Conservation (phyloP, 2,888 invertebrate species). For the Blastobasis lacticolella region DNA sequence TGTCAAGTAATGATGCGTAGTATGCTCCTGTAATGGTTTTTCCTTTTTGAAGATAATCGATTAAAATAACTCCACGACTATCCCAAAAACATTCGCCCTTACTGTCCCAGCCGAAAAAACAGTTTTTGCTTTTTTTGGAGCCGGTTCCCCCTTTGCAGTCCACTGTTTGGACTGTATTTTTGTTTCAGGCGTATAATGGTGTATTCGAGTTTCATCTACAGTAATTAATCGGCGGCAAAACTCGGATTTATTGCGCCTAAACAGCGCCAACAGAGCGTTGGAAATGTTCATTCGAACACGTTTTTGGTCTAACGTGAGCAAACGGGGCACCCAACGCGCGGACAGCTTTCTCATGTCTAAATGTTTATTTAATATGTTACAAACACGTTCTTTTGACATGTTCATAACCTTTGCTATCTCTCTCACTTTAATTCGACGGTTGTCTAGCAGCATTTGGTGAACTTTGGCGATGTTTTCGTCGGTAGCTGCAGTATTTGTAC, state of each 20-base stretch:
- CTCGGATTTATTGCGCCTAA: slow-evolving; percentile 1
- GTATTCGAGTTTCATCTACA: slow-evolving; percentile 7
- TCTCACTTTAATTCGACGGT: slow-evolving; percentile 13
- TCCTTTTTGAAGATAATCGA: no score
- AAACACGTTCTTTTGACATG: slow-evolving; percentile 10
- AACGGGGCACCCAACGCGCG: slow-evolving; percentile 27
- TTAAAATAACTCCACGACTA: slow-evolving; percentile 18
- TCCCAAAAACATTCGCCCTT: slow-evolving; percentile 21
- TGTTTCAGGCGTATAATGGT: no score
- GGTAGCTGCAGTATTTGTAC: slow-evolving; percentile 5
- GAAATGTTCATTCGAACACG: slow-evolving; percentile 7
- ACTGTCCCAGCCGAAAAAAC: no score
- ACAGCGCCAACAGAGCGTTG: slow-evolving; percentile 5
- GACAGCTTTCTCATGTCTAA: slow-evolving; percentile 20
- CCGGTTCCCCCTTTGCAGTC: no score
- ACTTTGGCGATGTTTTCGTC: slow-evolving; percentile 18
- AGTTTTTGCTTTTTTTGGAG: no score
- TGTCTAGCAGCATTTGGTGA: slow-evolving; percentile 14
- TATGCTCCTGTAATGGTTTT: no score
- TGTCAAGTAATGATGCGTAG: no score
- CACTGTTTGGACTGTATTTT: no score
- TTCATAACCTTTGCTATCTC: slow-evolving; percentile 13
- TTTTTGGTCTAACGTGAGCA: slow-evolving; percentile 18
- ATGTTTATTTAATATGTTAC: slow-evolving; percentile 16
- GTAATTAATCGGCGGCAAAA: slow-evolving; percentile 4